Evolutionary conservation across 2,888 invertebrate genomes (phyloP).

Genomic region (Noctua comes): DNA sequence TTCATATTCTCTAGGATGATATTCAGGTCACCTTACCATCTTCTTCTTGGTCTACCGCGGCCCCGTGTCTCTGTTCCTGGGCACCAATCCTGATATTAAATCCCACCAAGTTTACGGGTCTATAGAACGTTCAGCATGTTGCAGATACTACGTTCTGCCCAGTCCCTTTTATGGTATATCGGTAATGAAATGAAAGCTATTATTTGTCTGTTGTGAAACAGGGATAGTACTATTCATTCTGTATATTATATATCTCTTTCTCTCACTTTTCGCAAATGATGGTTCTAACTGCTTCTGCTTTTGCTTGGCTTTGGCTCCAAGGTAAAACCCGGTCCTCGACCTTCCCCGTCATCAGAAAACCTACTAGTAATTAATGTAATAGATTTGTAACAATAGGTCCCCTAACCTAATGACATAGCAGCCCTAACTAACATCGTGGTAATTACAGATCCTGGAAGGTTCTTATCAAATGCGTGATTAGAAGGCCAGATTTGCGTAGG

Average conservation of each 20-base stretch:
- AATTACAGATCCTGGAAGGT: slow-evolving; percentile 7
- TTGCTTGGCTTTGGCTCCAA: not conserved
- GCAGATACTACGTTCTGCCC: too few species aligned
- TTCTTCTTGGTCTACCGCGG: too few species aligned
- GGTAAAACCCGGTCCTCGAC: not conserved
- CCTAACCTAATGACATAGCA: slow-evolving; percentile 10
- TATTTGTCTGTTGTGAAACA: not conserved
- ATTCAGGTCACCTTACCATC: too few species aligned
- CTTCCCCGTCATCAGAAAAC: not conserved
- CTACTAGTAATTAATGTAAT: not conserved
- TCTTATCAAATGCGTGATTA: not conserved
- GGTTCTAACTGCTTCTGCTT: not conserved
- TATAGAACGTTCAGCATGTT: too few species aligned
- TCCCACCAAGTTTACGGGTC: too few species aligned
- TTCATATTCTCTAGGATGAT: too few species aligned
- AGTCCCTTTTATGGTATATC: too few species aligned
- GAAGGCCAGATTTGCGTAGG: not conserved
- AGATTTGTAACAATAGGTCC: not conserved
- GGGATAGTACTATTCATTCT: not conserved
- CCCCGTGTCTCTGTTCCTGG: too few species aligned
- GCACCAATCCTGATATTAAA: too few species aligned
- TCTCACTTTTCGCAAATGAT: not conserved
- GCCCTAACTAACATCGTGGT: not conserved
- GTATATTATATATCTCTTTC: not conserved
- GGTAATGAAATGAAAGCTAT: too few species aligned